phyloP scores from a whole-genome alignment of 2,113 vertebrate genomes.

The Peromyscus maniculatus region DNA sequence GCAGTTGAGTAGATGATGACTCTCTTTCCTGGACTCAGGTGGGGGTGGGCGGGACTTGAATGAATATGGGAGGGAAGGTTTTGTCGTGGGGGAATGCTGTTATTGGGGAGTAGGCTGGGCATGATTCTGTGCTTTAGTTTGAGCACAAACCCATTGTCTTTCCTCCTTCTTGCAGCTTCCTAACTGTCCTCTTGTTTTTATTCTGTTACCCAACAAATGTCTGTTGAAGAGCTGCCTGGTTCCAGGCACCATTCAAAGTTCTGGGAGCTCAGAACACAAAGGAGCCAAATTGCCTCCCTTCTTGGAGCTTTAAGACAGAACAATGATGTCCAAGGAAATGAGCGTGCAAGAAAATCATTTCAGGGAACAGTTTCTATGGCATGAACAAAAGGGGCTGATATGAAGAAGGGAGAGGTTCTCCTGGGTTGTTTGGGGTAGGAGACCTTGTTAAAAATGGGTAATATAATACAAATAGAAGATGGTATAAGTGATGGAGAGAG shows the following conservation, averaged over 20 bases:
- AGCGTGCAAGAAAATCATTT: neutral
- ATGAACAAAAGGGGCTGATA: neutral
- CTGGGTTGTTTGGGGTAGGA: neutral
- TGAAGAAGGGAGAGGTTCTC: neutral
- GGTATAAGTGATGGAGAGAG: neutral
- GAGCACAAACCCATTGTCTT: neutral
- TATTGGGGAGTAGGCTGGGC: no score
- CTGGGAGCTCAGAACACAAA: neutral
- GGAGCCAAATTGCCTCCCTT: neutral
- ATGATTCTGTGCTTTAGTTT: neutral
- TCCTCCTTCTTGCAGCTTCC: neutral
- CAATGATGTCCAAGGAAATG: neutral
- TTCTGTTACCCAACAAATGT: neutral
- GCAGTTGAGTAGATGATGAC: neutral
- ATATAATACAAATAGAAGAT: neutral
- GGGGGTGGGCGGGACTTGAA: fast-evolving
- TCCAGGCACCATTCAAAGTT: neutral
- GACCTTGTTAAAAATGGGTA: neutral
- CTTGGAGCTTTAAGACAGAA: neutral
- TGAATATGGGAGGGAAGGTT: fast-evolving
- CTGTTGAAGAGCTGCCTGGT: neutral
- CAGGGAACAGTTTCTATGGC: neutral
- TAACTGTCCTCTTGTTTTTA: neutral
- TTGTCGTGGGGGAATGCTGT: no score
- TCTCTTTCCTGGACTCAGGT: neutral